A percentile compares a stretch with the other conserved stretches of the same genome.
Conservation (phyloP, 2,797 vertebrate species). For the Rhodeus uyekii region DNA sequence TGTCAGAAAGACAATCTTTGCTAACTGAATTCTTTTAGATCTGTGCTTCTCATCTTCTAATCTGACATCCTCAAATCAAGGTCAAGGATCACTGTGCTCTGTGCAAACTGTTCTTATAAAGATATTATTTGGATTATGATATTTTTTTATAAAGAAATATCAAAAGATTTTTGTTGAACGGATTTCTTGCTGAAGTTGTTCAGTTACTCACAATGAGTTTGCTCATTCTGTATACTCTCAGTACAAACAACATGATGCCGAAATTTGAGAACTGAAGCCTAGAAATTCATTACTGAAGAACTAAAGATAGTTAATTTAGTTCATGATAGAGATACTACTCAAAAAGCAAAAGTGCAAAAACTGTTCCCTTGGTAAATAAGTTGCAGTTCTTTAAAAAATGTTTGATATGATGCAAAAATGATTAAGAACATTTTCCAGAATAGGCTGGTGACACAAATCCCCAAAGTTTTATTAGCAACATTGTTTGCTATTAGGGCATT, state of each 20-base stretch:
- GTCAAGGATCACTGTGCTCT: no score
- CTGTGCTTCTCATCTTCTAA: not conserved
- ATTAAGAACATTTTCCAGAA: not conserved
- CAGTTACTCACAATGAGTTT: not conserved
- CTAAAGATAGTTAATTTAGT: no score
- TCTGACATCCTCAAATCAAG: not conserved
- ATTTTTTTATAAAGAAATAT: no score
- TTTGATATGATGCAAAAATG: not conserved
- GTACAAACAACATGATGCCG: not conserved
- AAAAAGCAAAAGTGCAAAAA: not conserved
- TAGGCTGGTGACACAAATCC: constrained; percentile 17
- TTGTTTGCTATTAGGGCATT: constrained; percentile 1
- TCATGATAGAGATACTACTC: not conserved
- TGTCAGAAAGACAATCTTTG: not conserved
- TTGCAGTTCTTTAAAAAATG: not conserved
- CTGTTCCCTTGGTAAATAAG: not conserved
- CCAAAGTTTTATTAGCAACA: constrained; percentile 48
- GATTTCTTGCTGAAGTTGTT: not conserved
- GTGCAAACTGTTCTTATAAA: no score
- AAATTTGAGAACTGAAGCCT: not conserved
- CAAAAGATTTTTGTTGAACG: no score
- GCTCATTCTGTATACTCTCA: no score
- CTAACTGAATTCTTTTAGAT: not conserved
- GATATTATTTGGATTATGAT: no score
- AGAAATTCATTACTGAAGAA: no score